A percentile compares a stretch with the other conserved stretches of the same genome.
Conservation (phyloP, 1,140 invertebrate species). For the Orchestia grillus region DNA sequence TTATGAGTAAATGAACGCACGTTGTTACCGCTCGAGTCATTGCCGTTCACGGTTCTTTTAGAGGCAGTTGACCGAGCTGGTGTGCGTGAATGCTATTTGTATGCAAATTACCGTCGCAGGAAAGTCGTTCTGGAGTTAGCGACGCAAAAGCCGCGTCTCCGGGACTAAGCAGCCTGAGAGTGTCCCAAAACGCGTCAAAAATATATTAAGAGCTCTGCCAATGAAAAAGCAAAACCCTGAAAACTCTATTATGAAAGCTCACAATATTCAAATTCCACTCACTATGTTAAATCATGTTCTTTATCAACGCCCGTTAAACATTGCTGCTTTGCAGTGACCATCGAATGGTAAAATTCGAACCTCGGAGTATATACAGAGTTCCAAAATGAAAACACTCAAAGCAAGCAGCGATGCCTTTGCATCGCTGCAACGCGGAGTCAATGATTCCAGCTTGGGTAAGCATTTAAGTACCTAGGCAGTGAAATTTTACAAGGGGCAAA, state of each 20-base stretch:
- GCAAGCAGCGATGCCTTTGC: not conserved
- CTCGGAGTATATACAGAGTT: no score
- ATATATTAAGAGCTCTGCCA: not conserved
- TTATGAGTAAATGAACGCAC: not conserved
- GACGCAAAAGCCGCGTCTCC: not conserved
- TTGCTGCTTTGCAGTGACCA: not conserved
- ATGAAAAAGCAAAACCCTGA: not conserved
- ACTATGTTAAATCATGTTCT: not conserved
- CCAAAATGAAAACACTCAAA: not conserved
- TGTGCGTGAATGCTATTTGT: not conserved
- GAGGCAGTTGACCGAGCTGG: not conserved
- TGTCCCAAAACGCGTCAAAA: not conserved
- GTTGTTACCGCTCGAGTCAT: not conserved
- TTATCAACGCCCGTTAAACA: not conserved
- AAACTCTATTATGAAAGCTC: not conserved
- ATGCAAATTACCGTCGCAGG: not conserved
- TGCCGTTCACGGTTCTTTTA: not conserved
- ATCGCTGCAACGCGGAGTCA: not conserved
- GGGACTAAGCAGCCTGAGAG: not conserved
- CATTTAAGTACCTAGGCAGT: not conserved
- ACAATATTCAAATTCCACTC: not conserved
- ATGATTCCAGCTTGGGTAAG: not conserved
- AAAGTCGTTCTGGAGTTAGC: not conserved
- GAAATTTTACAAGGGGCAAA: no score
- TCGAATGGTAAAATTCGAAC: not conserved